Conservation (phyloP, 2,113 vertebrate species). For the Planiliza haematocheilus region DNA sequence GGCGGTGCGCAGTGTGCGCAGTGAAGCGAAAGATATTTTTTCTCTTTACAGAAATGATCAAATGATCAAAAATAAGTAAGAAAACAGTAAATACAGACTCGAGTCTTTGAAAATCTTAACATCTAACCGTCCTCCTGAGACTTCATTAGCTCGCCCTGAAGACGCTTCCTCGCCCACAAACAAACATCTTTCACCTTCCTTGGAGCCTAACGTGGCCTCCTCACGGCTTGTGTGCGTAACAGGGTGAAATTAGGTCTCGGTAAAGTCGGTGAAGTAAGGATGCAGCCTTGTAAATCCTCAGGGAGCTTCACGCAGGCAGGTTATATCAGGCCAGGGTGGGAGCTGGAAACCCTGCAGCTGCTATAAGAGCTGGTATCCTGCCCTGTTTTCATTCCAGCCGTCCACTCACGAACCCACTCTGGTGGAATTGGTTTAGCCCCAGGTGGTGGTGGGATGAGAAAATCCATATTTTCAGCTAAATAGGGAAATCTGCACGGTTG, state of each 20-base stretch:
- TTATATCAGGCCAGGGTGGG: slow-evolving; percentile 55
- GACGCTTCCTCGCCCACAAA: slow-evolving; percentile 26
- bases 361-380: slow-evolving; percentile 22
- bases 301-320: slow-evolving; percentile 36
- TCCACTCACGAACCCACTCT: slow-evolving; percentile 23
- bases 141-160: slow-evolving; percentile 32
- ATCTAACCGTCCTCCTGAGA: slow-evolving; percentile 24
- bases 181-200: slow-evolving; percentile 39
- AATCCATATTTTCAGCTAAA: slow-evolving; percentile 64
- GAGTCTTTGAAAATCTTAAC: slow-evolving; percentile 11
- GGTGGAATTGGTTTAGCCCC: slow-evolving; percentile 63
- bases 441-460: slow-evolving; percentile 36
- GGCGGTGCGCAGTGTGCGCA: too few species aligned
- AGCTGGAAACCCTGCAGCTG: slow-evolving; percentile 59
- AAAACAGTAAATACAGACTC: slow-evolving; percentile 12
- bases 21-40: neutral
- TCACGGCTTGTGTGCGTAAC: slow-evolving; percentile 18
- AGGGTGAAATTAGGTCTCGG: slow-evolving; percentile 34
- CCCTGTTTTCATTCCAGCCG: slow-evolving; percentile 47
- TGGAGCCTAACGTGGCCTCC: slow-evolving; percentile 20
- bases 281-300: neutral
- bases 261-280: slow-evolving; percentile 40
- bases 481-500: slow-evolving; percentile 39
- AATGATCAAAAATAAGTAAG: neutral
- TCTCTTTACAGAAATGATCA: neutral